Base-by-base conservation (phyloP, 2,113 vertebrate species). In the Charina bottae region DNA sequence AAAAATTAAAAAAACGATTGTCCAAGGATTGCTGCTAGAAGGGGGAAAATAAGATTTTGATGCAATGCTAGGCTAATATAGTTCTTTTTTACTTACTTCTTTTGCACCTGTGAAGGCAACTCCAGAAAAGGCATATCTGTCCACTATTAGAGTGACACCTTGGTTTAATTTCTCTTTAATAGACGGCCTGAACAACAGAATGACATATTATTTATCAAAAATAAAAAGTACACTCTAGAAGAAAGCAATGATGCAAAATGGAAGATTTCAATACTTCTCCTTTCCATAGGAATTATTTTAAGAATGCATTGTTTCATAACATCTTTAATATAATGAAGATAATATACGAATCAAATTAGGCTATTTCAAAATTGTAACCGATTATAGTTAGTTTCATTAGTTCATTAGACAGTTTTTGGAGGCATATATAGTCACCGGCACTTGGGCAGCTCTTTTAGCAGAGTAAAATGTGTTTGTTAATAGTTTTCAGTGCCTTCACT, bases 71-170 rank as follows among this genome's bases (percentile, higher is more conserved):
- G 12, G 23, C 37, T 21, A 83, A 60, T 93, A 84, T 26, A 15
- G 4, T 33, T 59, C 26, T 55, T 5, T 68, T 64, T 68, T 88
- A 96, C 98, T 98, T 93, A 99, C 99, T 85, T 98, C 98, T 94
- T 99, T 99, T 88, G 99, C 98, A 4, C 98, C 98, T 8, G 99
- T 99, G 96, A 99, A 99, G 90, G 99, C 99, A 2, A 97, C 99
- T 54, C 99, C 99, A 26, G 99, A 99, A 96, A 99, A 99, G 8
- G 99, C 99, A 0, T 99, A 99, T 83, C 99, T 96, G 93, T 99
- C 99, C 72, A 99, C 97, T 7, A 99, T 96, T 0, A 99, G 97
- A 0, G 97, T 99, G 93, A 98, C 55, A 4, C 99, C 99, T 86
- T 98, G 97, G n/a, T 95, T 97, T 53, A 99, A 93, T 85, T 99